These are phyloP conservation scores for Centropus unirufus DNA, from an alignment of 2,113 vertebrate species.

Conservation along the genomic window DNA sequence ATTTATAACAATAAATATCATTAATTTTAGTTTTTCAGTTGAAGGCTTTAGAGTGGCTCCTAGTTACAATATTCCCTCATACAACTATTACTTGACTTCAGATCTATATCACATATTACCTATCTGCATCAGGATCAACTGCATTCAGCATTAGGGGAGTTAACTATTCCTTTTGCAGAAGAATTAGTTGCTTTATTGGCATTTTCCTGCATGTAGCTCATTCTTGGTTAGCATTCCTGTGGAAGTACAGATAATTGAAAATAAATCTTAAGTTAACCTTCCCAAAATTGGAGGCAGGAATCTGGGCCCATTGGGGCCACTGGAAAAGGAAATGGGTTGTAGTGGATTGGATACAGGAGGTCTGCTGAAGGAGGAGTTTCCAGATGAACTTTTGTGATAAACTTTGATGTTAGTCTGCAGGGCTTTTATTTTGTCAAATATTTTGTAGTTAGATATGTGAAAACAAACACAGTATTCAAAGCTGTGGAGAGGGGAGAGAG, in stretches of 20 bases:
- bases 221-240: neutral
- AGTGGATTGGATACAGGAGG: neutral
- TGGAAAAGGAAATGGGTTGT: neutral
- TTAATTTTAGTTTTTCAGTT: neutral
- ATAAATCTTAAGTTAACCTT: neutral
- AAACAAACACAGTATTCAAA: neutral
- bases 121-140: neutral
- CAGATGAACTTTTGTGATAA: neutral
- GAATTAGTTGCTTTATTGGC: neutral
- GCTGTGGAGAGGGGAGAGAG: neutral
- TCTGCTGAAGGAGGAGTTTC: neutral
- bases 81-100: neutral
- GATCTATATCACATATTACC: neutral
- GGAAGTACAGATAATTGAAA: neutral
- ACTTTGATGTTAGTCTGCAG: neutral
- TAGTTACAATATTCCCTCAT: neutral
- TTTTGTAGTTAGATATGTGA: neutral
- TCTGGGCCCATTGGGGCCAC: accelerated
- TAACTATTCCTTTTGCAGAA: neutral
- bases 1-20: neutral
- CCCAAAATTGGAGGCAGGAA: neutral
- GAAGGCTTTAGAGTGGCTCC: neutral
- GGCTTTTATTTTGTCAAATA: neutral
- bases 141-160: neutral
- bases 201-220: neutral